These are phyloP conservation scores for Carduelis carduelis DNA, from an alignment of 2,797 vertebrate species.

Conservation along the genomic window DNA sequence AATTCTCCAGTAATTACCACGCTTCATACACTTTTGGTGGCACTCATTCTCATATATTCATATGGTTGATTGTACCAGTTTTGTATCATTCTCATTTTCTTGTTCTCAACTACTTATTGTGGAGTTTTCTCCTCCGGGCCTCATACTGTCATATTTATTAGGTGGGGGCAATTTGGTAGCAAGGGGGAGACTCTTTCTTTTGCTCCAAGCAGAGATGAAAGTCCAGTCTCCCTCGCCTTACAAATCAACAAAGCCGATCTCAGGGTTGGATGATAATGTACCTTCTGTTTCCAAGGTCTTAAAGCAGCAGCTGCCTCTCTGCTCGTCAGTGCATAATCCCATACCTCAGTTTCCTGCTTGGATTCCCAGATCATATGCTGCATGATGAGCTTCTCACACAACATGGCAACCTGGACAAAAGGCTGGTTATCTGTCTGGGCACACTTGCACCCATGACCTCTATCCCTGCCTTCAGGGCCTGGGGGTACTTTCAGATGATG, in stretches of 20 bases:
- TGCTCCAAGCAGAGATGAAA: background rate
- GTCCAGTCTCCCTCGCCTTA: background rate
- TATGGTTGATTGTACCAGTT: background rate
- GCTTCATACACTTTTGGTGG: background rate
- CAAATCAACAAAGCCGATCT: background rate
- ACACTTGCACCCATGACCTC: background rate
- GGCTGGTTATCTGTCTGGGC: background rate
- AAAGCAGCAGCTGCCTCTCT: background rate
- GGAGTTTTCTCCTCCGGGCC: background rate
- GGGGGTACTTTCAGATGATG: background rate
- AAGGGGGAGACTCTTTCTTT: background rate
- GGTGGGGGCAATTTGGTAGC: background rate
- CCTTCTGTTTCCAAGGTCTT: background rate
- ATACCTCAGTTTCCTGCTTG: background rate
- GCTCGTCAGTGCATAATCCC: background rate
- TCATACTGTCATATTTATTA: background rate
- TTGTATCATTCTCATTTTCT: background rate
- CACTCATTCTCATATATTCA: background rate
- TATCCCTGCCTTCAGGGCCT: background rate
- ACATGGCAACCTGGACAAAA: background rate
- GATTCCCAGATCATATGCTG: background rate
- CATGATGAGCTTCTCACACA: background rate
- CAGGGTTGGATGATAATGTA: background rate
- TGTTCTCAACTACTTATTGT: background rate
- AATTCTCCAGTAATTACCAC: background rate